Evolutionary conservation across 2,888 invertebrate species (phyloP).

Genomic region (Sphecodes monilicornis): DNA sequence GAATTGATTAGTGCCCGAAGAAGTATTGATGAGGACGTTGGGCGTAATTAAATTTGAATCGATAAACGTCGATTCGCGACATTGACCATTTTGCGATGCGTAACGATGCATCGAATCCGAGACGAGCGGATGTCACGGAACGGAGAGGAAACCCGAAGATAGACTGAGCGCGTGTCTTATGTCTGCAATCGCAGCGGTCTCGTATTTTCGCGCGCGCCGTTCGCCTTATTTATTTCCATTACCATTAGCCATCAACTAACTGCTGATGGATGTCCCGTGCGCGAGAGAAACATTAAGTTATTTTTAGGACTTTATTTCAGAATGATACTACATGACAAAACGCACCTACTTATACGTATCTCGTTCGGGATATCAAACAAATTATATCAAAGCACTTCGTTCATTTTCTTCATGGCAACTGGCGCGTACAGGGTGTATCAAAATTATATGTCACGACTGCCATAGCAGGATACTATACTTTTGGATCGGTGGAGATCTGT

Average conservation of each 20-base stretch:
- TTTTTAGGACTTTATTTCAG: neutral
- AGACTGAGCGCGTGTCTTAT: slow-evolving; percentile 63
- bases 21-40: neutral
- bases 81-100: slow-evolving; percentile 38
- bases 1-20: neutral
- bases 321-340: neutral
- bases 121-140: slow-evolving; percentile 80
- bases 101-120: slow-evolving; percentile 61
- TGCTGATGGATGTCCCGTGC: neutral
- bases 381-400: neutral
- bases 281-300: neutral
- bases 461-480: no score
- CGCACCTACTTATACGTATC: neutral
- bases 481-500: no score
- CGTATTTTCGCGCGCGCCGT: slow-evolving; percentile 42
- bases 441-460: no score
- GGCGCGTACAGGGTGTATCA: no score
- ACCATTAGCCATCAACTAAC: neutral
- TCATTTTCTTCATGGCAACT: neutral
- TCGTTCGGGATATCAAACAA: neutral
- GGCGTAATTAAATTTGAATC: neutral
- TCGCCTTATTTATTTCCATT: neutral
- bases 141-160: slow-evolving; percentile 76
- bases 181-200: slow-evolving; percentile 54
- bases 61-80: slow-evolving; percentile 15